Conservation (phyloP, 2,888 invertebrate genomes). For the Barypeithes pellucidus region DNA sequence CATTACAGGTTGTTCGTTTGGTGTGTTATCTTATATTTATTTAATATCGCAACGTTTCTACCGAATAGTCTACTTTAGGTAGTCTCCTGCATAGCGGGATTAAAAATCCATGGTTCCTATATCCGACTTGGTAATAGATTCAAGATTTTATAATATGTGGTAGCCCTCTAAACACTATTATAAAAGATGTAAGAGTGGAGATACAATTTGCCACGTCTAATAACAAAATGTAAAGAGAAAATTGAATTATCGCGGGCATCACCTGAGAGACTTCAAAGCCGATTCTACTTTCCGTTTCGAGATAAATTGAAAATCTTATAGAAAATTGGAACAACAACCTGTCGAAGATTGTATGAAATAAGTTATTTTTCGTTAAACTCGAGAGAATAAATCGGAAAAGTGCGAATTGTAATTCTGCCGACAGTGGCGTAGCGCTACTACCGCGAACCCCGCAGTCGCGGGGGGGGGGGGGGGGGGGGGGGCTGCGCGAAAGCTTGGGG, state of each 20-base stretch:
- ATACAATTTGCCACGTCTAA: conserved; percentile 21
- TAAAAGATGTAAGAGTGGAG: conserved; percentile 15
- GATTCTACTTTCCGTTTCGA: conserved; percentile 2
- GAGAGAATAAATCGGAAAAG: not conserved
- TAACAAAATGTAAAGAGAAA: conserved; percentile 11
- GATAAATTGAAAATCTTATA: conserved; percentile 25
- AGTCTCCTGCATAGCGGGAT: no score
- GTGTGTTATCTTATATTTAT: no score
- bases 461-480: not conserved
- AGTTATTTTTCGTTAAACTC: not conserved
- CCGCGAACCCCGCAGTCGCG: no score
- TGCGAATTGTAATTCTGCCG: no score
- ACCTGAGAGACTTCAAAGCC: conserved; percentile 25
- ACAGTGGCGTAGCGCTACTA: no score
- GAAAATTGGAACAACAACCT: conserved; percentile 6
- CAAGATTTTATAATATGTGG: not conserved
- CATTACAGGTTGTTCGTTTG: no score
- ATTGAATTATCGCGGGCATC: conserved; percentile 17
- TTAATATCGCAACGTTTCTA: no score
- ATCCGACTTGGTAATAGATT: no score
- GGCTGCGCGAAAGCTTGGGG: no score
- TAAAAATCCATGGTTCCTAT: no score
- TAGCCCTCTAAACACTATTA: not conserved
- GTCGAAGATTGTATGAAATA: conserved; percentile 4
- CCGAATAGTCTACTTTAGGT: no score